Evolutionary conservation across 2,797 vertebrate genomes (phyloP), one percentile per base, ranked within the genome.

Genomic region (Anabacerthia variegaticeps): DNA sequence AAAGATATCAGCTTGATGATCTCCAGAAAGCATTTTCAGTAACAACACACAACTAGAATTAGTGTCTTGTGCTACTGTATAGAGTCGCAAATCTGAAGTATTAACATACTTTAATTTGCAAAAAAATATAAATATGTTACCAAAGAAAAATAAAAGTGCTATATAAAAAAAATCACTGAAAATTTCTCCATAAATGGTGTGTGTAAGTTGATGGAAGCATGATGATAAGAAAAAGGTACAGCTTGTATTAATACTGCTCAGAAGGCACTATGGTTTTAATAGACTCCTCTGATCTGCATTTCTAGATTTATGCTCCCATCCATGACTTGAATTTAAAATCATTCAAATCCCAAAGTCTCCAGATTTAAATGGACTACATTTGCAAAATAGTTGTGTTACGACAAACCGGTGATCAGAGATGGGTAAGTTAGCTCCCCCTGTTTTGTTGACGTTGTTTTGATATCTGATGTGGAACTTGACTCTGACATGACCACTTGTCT

Each of bases 281-380:
- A 76, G 3, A 65, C 20, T 84, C 48, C 44, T 90, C 27, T 89
- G 46, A 59, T 73, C 71, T 32, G 1, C 11, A 58, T 62, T 75
- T 94, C 54, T 73, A 86, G 39, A 92, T 94, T 92, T 95, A 96
- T 91, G 54, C 21, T 96, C 32, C 34, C 59, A 78, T 76, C 19
- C 69, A 21, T 56, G 52, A 30, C 20, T 79, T 95, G 80, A 82
- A 94, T 88, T 92, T 87, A 44, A 37, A 74, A 27, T 67, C n/a
- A 89, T 78, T 71, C 77, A 8, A 88, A 72, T 77, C n/a, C 66
- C 78, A 82, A 7, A 88, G 39, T 56, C 74, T 93, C 62, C 66
- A 93, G 44, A 30, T 89, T 80, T 93, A 80, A 95, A 90, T 61
- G 37, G 4, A 80, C 6, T 20, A 36, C 23, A 36, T 93, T 95